Base-by-base conservation (phyloP, 2,888 invertebrate species). In the Pammene aurita region DNA sequence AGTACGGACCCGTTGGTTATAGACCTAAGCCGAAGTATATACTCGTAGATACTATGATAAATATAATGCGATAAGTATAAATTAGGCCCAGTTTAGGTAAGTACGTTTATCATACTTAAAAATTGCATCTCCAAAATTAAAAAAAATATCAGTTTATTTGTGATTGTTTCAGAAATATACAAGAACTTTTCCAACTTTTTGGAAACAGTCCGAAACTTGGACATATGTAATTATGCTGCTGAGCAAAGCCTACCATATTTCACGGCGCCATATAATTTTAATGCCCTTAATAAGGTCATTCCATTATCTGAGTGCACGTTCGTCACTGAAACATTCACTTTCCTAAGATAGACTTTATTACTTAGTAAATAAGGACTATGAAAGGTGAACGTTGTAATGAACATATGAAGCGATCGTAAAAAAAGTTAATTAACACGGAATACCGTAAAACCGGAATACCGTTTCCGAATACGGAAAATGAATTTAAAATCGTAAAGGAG, bases 251-350 rank as follows among this genome's bases (percentile, higher is more conserved):
- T 26, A 55, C 35, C 13, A 48, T 48, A 66, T 14, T 61, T 54
- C 41, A 56, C 56, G 62, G 34, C 16, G 42, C 55, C 16, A 50
- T 62, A 67, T 67, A 67, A 60, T 44, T 67, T 57, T 67, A 57
- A 63, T 57, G 42, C 26, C 16, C 67, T 56, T 57, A 56, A 67
- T 56, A 56, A 35, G 34, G 11, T 34, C 18, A 5, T 6, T 56
- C 67, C 68, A 68, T 68, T 64, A 68, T 63, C 57, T 58, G 68
- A 68, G 64, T 68, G 57, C 63, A 52, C 63, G 42, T 44, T 38
- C 52, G 55, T 56, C 52, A 54, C 4, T 26, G 52, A 44, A 57
- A 44, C 57, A 44, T 4, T 1, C 7, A 6, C 11, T 26, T 4
- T 16, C 4, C 50, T 1, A 6, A 18, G 10, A 10, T 50, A 50